Conservation (phyloP, 2,888 invertebrate genomes). For the Pecten maximus region DNA sequence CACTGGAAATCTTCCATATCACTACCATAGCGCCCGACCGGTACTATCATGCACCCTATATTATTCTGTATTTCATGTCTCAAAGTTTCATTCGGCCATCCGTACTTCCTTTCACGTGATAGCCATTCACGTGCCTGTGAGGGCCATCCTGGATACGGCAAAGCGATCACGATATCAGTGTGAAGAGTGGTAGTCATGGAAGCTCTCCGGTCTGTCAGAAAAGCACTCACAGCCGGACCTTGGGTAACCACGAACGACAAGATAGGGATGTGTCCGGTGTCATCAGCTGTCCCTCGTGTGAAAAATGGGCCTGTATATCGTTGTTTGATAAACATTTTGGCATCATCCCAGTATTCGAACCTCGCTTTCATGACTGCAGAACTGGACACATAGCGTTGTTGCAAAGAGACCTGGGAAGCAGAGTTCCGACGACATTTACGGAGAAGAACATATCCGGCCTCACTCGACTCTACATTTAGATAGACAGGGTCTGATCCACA, state of each 20-base stretch:
- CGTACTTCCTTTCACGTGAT: slow-evolving; percentile 37
- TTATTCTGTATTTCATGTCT: slow-evolving; percentile 39
- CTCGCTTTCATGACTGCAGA: slow-evolving; percentile 44
- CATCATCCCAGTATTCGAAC: background rate
- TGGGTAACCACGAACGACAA: slow-evolving; percentile 39
- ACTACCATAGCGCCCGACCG: slow-evolving; percentile 51
- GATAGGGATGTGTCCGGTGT: slow-evolving; percentile 17
- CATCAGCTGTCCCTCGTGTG: background rate
- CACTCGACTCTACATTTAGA: slow-evolving; percentile 47
- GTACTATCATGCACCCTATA: slow-evolving; percentile 50
- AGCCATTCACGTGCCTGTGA: slow-evolving; percentile 43
- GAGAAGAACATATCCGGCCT: slow-evolving; percentile 48
- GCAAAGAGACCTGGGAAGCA: background rate
- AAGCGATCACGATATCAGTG: slow-evolving; percentile 49
- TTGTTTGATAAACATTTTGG: background rate
- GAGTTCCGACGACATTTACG: slow-evolving; percentile 40
- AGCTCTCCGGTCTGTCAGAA: background rate
- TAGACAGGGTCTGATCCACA: slow-evolving; percentile 36
- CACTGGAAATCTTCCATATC: slow-evolving; percentile 52
- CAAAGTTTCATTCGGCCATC: slow-evolving; percentile 46
- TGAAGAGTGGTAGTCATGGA: slow-evolving; percentile 14
- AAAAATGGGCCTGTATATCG: slow-evolving; percentile 35
- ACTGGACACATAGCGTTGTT: slow-evolving; percentile 50
- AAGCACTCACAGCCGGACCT: slow-evolving; percentile 50
- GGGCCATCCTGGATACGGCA: slow-evolving; percentile 54